phyloP scores from a whole-genome alignment of 2,797 vertebrate species.

The Clarias pachynema region DNA sequence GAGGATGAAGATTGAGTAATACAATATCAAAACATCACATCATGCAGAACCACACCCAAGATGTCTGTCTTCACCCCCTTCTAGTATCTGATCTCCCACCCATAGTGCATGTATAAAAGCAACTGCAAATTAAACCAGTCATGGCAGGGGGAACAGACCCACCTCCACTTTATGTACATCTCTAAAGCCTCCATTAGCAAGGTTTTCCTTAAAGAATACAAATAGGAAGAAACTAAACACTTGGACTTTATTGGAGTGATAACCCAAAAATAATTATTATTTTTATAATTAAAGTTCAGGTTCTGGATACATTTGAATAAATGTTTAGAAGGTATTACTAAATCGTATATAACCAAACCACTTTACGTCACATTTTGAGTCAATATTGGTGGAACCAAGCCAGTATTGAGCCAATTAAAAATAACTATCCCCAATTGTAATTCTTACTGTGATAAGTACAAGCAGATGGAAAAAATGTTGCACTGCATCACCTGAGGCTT shows the following conservation, averaged over 20 bases:
- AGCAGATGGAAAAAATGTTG: slow-evolving; percentile 21
- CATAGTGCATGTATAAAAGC: slow-evolving; percentile 1
- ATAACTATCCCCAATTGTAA: slow-evolving; percentile 13
- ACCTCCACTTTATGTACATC: neutral
- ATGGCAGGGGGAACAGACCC: slow-evolving; percentile 3
- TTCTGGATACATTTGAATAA: neutral
- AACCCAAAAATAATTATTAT: neutral
- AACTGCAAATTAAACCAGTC: neutral
- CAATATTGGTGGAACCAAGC: slow-evolving; percentile 1
- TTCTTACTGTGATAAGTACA: slow-evolving; percentile 14
- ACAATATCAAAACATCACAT: slow-evolving; percentile 14
- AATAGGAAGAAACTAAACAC: neutral
- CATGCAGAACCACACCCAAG: slow-evolving; percentile 48
- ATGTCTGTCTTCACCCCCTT: neutral
- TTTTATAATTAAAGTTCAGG: neutral
- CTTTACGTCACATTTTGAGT: neutral
- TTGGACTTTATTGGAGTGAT: neutral
- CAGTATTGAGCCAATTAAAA: slow-evolving; percentile 8
- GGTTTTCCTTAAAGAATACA: neutral
- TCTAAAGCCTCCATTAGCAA: neutral
- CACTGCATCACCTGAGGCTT: slow-evolving; percentile 44
- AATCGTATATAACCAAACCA: neutral
- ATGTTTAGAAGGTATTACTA: neutral
- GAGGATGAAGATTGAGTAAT: slow-evolving; percentile 39
- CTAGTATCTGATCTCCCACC: neutral